Evolutionary conservation across 2,113 vertebrate genomes (phyloP).

Genomic region (Dasyurus viverrinus): DNA sequence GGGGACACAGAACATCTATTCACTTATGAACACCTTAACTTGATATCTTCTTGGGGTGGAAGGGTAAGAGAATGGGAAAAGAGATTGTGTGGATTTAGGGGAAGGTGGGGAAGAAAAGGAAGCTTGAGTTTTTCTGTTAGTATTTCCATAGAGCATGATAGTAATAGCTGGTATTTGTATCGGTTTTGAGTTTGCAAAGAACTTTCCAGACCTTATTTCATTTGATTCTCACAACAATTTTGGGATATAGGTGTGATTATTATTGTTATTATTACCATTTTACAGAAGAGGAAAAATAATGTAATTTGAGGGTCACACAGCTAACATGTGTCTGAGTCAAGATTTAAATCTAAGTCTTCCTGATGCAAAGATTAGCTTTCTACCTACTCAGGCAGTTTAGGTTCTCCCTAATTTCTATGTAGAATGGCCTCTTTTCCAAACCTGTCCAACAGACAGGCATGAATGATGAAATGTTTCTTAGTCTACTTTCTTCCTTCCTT

Average conservation of each 20-base stretch:
- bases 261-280: not conserved
- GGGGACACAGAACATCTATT: not conserved
- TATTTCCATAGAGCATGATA: not conserved
- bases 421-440: not conserved
- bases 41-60: not conserved
- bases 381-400: not conserved
- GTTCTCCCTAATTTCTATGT: not conserved
- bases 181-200: not conserved
- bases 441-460: not conserved
- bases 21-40: not conserved
- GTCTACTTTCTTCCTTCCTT: not conserved
- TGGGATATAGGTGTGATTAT: not conserved
- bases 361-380: not conserved
- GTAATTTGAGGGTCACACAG: not conserved
- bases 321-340: not conserved
- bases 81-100: not conserved
- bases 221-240: not conserved
- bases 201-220: not conserved
- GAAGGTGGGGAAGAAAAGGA: not conserved
- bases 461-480: not conserved
- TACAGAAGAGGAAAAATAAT: not conserved
- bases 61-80: not conserved
- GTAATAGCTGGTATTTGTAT: not conserved
- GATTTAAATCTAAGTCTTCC: not conserved
- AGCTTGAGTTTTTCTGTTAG: not conserved